Evolutionary conservation across 2,888 invertebrate species (phyloP).

Genomic region (Papilio gigon): DNA sequence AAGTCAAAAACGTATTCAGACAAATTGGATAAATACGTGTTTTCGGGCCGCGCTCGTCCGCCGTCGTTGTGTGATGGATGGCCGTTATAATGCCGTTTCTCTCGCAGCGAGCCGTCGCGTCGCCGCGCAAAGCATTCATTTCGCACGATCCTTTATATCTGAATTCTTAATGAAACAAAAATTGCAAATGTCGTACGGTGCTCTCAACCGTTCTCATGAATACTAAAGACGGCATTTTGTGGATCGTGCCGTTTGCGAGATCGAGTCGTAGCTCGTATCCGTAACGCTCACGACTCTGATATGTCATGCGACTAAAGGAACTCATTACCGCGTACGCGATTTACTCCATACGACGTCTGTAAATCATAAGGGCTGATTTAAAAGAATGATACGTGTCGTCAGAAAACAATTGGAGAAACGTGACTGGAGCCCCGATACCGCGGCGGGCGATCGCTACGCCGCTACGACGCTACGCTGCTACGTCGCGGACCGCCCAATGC

Average conservation of each 20-base stretch:
- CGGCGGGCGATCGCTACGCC: conserved; percentile 70
- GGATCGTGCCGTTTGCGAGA: conserved; percentile 72
- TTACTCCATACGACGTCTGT: conserved; percentile 59
- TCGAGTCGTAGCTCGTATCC: conserved; percentile 64
- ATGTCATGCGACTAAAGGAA: conserved; percentile 63
- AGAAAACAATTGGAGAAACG: conserved; percentile 81
- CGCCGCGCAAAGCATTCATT: conserved; percentile 63
- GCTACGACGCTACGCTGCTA: conserved; percentile 56
- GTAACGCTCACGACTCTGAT: conserved; percentile 71
- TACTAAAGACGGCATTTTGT: conserved; percentile 79
- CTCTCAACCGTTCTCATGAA: conserved; percentile 75
- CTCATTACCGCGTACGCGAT: conserved; percentile 56
- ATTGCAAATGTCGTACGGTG: conserved; percentile 78
- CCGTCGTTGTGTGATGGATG: conserved; percentile 55
- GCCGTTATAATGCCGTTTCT: conserved; percentile 52
- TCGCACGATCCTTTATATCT: conserved; percentile 74
- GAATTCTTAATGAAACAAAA: conserved; percentile 81
- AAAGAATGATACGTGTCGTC: conserved; percentile 81
- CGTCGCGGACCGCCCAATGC: conserved; percentile 74
- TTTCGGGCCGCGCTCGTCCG: conserved; percentile 47
- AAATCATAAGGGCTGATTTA: conserved; percentile 77
- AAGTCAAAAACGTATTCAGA: conserved; percentile 53
- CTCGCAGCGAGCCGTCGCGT: conserved; percentile 47
- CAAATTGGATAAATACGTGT: conserved; percentile 59
- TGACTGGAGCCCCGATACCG: conserved; percentile 70